Percentiles rank a stretch among this genome's conserved stretches.
Conservation (phyloP, 1,140 invertebrate genomes). For the Cyclargus thomasi region DNA sequence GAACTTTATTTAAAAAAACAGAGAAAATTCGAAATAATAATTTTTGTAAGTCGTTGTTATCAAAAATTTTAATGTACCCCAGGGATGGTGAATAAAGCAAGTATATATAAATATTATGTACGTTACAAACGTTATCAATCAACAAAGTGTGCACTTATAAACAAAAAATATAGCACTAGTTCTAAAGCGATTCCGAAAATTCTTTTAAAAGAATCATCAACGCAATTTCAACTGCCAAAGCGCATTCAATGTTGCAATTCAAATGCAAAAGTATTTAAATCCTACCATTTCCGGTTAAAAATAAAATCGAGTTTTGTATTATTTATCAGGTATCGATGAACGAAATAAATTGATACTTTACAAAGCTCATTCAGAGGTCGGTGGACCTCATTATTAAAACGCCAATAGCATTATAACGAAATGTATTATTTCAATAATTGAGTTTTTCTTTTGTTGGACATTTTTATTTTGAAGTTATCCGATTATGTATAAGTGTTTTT, state of each 20-base stretch:
- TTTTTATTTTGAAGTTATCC: slow-evolving; percentile 1
- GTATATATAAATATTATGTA: not conserved
- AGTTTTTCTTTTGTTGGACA: not conserved
- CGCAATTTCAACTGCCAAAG: not conserved
- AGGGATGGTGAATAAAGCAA: not conserved
- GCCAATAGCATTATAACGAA: not conserved
- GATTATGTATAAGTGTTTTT: not conserved
- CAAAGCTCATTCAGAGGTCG: slow-evolving; percentile 7
- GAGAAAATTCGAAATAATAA: no score
- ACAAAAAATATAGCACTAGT: not conserved
- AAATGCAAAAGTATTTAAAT: not conserved
- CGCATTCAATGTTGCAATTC: not conserved
- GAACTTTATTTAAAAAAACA: no score
- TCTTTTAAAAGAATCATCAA: not conserved
- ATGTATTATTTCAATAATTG: slow-evolving; percentile 14
- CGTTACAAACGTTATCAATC: no score
- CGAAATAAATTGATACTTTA: slow-evolving; percentile 9
- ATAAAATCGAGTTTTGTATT: no score
- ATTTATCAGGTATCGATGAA: not conserved
- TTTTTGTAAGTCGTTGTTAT: no score
- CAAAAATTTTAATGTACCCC: not conserved
- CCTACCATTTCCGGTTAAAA: not conserved
- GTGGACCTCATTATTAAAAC: slow-evolving; percentile 12
- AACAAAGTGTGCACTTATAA: no score
- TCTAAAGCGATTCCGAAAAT: not conserved